These are phyloP conservation scores for Ennomos erosarius DNA, from an alignment of 2,888 invertebrate species.

Conservation along the genomic window DNA sequence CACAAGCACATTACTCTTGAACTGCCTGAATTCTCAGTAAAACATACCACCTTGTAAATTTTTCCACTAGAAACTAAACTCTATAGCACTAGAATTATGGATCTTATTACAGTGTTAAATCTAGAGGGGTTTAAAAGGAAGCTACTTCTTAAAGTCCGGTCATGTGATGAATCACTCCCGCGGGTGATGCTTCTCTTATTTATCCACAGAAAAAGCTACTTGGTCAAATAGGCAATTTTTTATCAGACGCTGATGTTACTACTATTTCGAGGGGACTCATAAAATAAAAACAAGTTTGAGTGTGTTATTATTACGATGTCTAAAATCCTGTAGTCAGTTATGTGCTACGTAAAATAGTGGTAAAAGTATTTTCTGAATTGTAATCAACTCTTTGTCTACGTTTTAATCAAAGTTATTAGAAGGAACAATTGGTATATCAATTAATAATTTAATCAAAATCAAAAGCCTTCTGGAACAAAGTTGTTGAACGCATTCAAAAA, in stretches of 20 bases:
- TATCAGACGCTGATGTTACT: slow-evolving; percentile 25
- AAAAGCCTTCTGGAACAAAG: slow-evolving; percentile 16
- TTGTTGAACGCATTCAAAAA: slow-evolving; percentile 4
- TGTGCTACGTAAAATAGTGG: too few species aligned
- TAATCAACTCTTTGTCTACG: too few species aligned
- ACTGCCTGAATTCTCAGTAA: slow-evolving; percentile 21
- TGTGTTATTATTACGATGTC: slow-evolving; percentile 3
- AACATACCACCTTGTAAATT: neutral
- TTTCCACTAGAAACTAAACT: slow-evolving; percentile 32
- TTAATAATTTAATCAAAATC: slow-evolving; percentile 20
- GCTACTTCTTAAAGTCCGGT: slow-evolving; percentile 41
- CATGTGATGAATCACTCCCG: slow-evolving; percentile 63
- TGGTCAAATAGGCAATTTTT: slow-evolving; percentile 39
- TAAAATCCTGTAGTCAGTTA: too few species aligned
- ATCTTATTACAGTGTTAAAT: slow-evolving; percentile 9
- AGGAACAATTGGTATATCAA: slow-evolving; percentile 11
- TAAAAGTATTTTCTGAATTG: too few species aligned
- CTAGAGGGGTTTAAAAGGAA: slow-evolving; percentile 26
- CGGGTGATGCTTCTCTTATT: slow-evolving; percentile 54
- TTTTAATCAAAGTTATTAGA: too few species aligned
- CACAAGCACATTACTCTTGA: slow-evolving; percentile 43
- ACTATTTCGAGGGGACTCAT: neutral
- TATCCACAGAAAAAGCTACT: slow-evolving; percentile 53
- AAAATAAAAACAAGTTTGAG: neutral
- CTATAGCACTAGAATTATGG: slow-evolving; percentile 11